Conservation (phyloP, 2,797 vertebrate genomes). For the Galaxias olidus region DNA sequence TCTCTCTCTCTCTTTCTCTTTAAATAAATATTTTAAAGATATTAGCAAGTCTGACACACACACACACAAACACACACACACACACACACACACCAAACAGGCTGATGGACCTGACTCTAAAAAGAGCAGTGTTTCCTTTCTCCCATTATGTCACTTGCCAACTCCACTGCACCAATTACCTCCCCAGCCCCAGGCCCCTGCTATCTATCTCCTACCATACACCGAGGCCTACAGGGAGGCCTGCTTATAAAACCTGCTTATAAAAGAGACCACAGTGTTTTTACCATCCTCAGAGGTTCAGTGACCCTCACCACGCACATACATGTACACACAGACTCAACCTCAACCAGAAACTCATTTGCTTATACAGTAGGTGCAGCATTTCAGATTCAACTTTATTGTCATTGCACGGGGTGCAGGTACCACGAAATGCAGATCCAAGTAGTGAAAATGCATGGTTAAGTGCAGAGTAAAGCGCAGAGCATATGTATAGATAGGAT, state of each 20-base stretch:
- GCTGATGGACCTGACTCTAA: no score
- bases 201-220: conserved; percentile 33
- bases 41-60: neutral
- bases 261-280: conserved; percentile 50
- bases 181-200: conserved; percentile 40
- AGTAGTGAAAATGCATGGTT: no score
- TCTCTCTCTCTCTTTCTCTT: no score
- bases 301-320: conserved; percentile 2
- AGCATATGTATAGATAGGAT: no score
- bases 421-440: no score
- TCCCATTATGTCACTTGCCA: conserved; percentile 35
- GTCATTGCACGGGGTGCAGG: no score
- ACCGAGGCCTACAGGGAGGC: no score
- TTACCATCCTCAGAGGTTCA: conserved; percentile 25
- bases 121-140: no score
- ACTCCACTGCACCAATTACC: conserved; percentile 34
- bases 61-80: neutral
- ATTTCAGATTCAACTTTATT: no score
- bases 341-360: neutral
- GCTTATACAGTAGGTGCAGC: no score
- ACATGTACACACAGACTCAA: conserved; percentile 15
- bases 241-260: conserved; percentile 43
- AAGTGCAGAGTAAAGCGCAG: no score
- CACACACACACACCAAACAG: neutral
- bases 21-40: no score